These are phyloP conservation scores for Lithobius niger DNA, from an alignment of 1,140 invertebrate genomes.

Conservation along the genomic window DNA sequence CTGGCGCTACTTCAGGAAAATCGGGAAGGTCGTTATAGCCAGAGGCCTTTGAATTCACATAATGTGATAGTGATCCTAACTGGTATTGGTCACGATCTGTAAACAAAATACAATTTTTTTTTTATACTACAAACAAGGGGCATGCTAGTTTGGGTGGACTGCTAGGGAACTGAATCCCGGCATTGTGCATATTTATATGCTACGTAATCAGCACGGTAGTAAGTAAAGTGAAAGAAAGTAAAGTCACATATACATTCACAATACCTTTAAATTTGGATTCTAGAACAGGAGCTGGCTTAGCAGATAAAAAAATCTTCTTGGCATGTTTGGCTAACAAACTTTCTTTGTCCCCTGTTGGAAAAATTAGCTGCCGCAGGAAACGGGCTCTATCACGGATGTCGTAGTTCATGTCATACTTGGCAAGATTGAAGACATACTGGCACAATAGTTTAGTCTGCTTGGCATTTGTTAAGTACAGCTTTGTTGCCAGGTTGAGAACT, in stretches of 20 bases:
- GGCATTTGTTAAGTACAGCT: conserved; percentile 78
- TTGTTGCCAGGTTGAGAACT: conserved; percentile 87
- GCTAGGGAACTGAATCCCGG: too few species aligned
- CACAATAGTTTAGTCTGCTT: conserved; percentile 74
- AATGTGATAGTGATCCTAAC: conserved; percentile 88
- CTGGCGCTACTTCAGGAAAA: conserved; percentile 64
- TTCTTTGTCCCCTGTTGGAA: conserved; percentile 40
- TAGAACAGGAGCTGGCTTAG: conserved; percentile 82
- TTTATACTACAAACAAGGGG: too few species aligned
- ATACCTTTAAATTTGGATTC: conserved; percentile 51
- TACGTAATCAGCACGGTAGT: not conserved
- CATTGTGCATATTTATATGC: too few species aligned
- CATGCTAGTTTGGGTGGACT: too few species aligned
- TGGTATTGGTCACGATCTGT: conserved; percentile 73
- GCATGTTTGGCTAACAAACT: conserved; percentile 50
- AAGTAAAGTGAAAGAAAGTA: conserved; percentile 33
- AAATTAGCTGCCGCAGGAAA: conserved; percentile 67
- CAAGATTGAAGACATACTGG: conserved; percentile 90
- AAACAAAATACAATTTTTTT: conserved; percentile 20
- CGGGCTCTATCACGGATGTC: conserved; percentile 90
- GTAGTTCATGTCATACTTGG: conserved; percentile 95
- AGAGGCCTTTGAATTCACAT: conserved; percentile 65
- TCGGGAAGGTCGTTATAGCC: conserved; percentile 80
- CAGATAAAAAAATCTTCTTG: conserved; percentile 71
- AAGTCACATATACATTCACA: too few species aligned